phyloP scores from a whole-genome alignment of 2,797 vertebrate genomes.

The Cygnus olor region DNA sequence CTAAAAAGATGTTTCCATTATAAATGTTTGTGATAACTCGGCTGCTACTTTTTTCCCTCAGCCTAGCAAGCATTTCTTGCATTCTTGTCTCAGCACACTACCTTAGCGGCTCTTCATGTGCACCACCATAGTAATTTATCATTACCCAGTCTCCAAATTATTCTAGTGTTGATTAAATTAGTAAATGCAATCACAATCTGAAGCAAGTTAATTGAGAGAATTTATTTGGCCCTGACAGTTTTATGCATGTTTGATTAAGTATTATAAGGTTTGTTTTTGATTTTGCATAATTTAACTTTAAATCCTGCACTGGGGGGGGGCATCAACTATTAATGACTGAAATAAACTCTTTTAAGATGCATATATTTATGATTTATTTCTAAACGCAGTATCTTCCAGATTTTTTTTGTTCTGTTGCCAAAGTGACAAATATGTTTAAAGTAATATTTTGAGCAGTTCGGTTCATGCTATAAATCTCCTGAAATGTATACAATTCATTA shows the following conservation, averaged over 20 bases:
- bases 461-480: slow-evolving; percentile 80
- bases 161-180: slow-evolving; percentile 89
- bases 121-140: slow-evolving; percentile 68
- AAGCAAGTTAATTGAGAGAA: slow-evolving; percentile 87
- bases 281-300: slow-evolving; percentile 95
- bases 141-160: slow-evolving; percentile 78
- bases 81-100: background rate
- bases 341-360: slow-evolving; percentile 84
- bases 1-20: background rate
- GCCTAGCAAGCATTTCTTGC: background rate
- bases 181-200: slow-evolving; percentile 88
- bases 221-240: slow-evolving; percentile 89
- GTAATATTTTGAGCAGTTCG: slow-evolving; percentile 76
- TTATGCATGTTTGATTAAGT: slow-evolving; percentile 93
- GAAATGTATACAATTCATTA: slow-evolving; percentile 78
- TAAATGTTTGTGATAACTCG: fast-evolving
- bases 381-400: slow-evolving; percentile 62
- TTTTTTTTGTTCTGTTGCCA: slow-evolving; percentile 77
- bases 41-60: background rate
- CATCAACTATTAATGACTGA: slow-evolving; percentile 83
- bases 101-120: background rate
- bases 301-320: slow-evolving; percentile 79
- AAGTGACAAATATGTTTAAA: slow-evolving; percentile 84
- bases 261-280: slow-evolving; percentile 92
- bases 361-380: slow-evolving; percentile 85